Evolutionary conservation across 2,113 vertebrate genomes (phyloP).

Genomic region (Eulemur macaco): DNA sequence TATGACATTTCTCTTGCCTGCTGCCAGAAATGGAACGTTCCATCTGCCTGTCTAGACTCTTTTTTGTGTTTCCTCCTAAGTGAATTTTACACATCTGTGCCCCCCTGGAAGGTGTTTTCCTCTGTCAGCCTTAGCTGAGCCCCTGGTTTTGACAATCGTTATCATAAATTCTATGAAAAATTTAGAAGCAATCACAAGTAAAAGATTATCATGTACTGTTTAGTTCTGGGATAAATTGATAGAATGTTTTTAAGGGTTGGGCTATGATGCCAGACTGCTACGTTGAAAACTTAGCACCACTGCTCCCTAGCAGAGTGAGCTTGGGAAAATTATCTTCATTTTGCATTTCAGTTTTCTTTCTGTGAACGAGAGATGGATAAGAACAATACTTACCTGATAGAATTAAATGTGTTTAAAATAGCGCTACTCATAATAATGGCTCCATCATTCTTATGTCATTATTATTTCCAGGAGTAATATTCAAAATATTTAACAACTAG

Average conservation of each 20-base stretch:
- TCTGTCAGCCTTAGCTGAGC: background rate
- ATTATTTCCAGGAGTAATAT: background rate
- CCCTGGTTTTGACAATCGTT: background rate
- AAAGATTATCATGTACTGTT: background rate
- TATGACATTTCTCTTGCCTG: background rate
- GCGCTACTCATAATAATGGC: background rate
- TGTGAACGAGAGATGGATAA: background rate
- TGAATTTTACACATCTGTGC: background rate
- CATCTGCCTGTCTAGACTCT: background rate
- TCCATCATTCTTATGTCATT: background rate
- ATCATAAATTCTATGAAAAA: background rate
- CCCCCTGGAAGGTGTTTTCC: background rate
- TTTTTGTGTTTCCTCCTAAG: background rate
- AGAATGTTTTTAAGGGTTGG: background rate
- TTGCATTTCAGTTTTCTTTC: constrained; percentile 22
- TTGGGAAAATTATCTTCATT: background rate
- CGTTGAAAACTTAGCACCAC: background rate
- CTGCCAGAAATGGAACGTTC: background rate
- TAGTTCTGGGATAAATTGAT: background rate
- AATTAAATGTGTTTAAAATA: background rate
- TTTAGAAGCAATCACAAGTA: background rate
- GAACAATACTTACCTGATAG: background rate
- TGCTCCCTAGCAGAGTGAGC: background rate
- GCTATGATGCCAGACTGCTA: too few relatives aligned
- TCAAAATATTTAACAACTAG: background rate